Evolutionary conservation across 2,888 invertebrate genomes (phyloP).

Genomic region (Uloborus plumipes): DNA sequence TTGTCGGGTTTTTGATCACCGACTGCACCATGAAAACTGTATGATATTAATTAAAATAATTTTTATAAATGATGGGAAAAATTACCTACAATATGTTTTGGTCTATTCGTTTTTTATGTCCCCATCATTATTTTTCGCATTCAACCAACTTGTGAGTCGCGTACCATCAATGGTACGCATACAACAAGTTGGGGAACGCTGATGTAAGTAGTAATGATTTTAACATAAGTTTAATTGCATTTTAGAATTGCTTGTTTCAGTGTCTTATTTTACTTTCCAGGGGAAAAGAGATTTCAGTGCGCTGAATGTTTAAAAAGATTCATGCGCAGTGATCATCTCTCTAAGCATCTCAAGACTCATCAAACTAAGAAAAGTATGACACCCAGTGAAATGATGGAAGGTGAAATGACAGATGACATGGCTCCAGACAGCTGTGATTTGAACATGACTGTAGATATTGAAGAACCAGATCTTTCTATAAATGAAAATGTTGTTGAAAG

Average conservation of each 20-base stretch:
- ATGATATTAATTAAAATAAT: no score
- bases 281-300: slow-evolving; percentile 95
- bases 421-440: slow-evolving; percentile 57
- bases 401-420: slow-evolving; percentile 49
- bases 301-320: slow-evolving; percentile 97
- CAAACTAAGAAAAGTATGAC: slow-evolving; percentile 56
- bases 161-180: no score
- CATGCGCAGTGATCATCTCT: slow-evolving; percentile 97
- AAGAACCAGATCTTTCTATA: slow-evolving; percentile 45
- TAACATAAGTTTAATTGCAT: no score
- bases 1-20: no score
- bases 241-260: neutral
- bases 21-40: no score
- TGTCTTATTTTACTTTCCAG: slow-evolving; percentile 44
- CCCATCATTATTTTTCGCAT: no score
- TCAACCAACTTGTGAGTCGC: no score
- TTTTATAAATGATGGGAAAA: no score
- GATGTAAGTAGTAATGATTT: no score
- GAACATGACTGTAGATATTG: slow-evolving; percentile 57
- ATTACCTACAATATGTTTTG: no score
- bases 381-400: slow-evolving; percentile 35
- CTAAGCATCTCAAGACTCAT: slow-evolving; percentile 97
- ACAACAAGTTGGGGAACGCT: no score
- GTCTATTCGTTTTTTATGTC: no score
- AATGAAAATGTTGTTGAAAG: slow-evolving; percentile 52